Base-by-base conservation (phyloP, 1,140 invertebrate genomes). In the Papilio polytes region DNA sequence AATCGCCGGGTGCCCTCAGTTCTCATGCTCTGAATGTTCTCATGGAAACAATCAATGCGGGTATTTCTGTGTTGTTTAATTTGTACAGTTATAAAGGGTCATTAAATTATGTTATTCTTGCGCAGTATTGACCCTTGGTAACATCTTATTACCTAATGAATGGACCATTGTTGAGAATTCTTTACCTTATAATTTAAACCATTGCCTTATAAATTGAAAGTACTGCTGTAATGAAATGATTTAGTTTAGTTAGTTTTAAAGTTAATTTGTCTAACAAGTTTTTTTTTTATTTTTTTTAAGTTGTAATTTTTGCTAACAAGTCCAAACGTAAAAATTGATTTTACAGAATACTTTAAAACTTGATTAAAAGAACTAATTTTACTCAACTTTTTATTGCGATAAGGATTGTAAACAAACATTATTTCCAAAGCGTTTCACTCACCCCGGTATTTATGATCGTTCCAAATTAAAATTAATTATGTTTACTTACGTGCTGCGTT, bases 1-100 rank as follows among this genome's bases (percentile, higher is more conserved):
- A 87, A 86, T 90, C 66, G 83, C 78, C 80, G 80, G 82, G 82
- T 84, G 74, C 85, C 83, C 82, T 84, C 82, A 81, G 89, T 90
- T 92, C 90, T 86, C 90, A 92, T 90, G 88, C 72, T 81, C 86
- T 80, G 76, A 85, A 88, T 81, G 83, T 90, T 90, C 87, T 87
- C 87, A 89, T 90, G 86, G 86, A 90, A 91, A 91, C 89, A 90
- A 90, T 89, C 84, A 85, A 89, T 89, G 89, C 87, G 86, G 87
- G 89, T 86, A 86, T 84, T 81, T 83, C 82, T 80, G 80, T 82
- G 82, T 84, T 89, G 85, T 87, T 80, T 87, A 85, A 87, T 89
- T 86, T 88, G 82, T 85, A 87, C 86, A 84, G 83, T 85, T 86
- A 80, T 85, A 85, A 86, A 82, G 83, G 88, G 83, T 85, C 83